Conservation (phyloP, 2,888 invertebrate genomes). For the Fragum fragum region DNA sequence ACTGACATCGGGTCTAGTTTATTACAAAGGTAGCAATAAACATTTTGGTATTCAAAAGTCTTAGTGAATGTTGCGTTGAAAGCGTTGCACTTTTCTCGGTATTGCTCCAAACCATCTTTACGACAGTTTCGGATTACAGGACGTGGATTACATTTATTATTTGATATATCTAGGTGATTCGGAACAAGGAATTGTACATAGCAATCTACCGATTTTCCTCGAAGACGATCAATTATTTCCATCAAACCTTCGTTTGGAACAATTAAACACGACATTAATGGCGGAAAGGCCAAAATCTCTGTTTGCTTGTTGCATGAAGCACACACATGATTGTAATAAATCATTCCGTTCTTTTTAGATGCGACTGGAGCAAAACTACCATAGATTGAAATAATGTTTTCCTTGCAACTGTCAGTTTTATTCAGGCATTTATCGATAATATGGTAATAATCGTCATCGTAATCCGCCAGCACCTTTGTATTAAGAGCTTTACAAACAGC, state of each 20-base stretch:
- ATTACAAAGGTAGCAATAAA: not conserved
- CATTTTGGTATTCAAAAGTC: not conserved
- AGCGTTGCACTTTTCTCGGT: not conserved
- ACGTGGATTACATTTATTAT: not conserved
- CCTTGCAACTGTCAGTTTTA: not conserved
- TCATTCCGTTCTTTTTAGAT: not conserved
- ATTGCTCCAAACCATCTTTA: not conserved
- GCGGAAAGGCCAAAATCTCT: not conserved
- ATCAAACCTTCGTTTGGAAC: not conserved
- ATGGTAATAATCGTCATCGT: not conserved
- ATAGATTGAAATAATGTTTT: not conserved
- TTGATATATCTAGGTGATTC: not conserved
- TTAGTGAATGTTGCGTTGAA: not conserved
- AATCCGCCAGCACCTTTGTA: not conserved
- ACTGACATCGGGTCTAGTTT: not conserved
- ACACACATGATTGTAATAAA: not conserved
- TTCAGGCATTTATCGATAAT: not conserved
- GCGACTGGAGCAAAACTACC: not conserved
- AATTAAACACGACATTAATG: not conserved
- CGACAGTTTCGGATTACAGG: not conserved
- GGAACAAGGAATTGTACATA: not conserved
- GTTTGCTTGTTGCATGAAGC: not conserved
- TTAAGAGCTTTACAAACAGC: not conserved
- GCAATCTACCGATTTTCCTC: not conserved
- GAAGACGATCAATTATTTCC: not conserved